These are phyloP conservation scores for Heptranchias perlo DNA, from an alignment of 2,113 vertebrate genomes.

Conservation along the genomic window DNA sequence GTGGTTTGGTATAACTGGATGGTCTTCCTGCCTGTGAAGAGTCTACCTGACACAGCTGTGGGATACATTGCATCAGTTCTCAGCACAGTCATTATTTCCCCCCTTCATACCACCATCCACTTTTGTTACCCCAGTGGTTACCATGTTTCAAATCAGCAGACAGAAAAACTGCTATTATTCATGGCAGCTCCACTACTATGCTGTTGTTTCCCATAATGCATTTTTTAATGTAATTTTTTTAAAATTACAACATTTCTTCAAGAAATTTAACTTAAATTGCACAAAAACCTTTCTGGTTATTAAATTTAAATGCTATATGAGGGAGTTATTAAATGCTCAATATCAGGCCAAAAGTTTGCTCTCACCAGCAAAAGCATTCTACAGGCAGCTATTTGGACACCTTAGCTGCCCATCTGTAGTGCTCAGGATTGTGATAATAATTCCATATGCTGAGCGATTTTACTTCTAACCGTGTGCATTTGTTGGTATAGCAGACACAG, in stretches of 20 bases:
- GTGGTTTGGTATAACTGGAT: neutral
- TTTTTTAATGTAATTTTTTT: neutral
- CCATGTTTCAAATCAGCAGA: neutral
- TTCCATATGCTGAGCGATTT: neutral
- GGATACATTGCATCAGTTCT: neutral
- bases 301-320: neutral
- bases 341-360: neutral
- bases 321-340: neutral
- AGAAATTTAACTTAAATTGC: neutral
- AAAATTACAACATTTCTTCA: neutral
- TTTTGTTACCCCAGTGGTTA: neutral
- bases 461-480: neutral
- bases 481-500: neutral
- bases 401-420: neutral
- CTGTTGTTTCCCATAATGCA: neutral
- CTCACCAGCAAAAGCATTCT: neutral
- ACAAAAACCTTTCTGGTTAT: neutral
- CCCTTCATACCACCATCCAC: neutral
- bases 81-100: neutral
- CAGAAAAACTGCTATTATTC: neutral
- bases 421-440: neutral
- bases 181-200: neutral
- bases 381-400: neutral
- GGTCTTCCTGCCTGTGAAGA: neutral
- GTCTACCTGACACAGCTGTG: neutral